These are phyloP conservation scores for Pseudomugil tenellus DNA, from an alignment of 2,797 vertebrate species.

Conservation along the genomic window DNA sequence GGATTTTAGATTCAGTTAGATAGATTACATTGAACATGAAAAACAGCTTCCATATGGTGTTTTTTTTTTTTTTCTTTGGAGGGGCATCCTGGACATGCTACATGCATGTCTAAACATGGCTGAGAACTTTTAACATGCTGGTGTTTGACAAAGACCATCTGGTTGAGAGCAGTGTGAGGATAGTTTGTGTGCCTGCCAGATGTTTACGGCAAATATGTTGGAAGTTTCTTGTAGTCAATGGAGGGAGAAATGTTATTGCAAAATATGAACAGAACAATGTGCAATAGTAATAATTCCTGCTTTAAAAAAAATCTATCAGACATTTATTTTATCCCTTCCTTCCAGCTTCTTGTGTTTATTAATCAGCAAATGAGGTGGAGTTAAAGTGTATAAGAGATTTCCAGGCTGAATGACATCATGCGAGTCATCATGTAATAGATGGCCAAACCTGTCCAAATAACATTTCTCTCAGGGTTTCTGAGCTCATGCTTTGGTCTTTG, in stretches of 20 bases:
- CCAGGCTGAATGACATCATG: not conserved
- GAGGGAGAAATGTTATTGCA: not conserved
- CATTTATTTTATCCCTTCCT: not conserved
- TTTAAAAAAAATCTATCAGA: not conserved
- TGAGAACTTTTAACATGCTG: conserved; percentile 18
- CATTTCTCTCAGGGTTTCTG: not conserved
- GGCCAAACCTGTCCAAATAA: not conserved
- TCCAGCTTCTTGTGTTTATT: not conserved
- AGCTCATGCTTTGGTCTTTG: not conserved
- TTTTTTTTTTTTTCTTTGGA: conserved; percentile 16
- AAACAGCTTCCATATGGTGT: conserved; percentile 45
- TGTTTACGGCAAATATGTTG: conserved; percentile 1
- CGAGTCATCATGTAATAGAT: not conserved
- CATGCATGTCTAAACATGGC: conserved; percentile 52
- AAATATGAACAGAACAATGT: not conserved
- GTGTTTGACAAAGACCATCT: conserved; percentile 53
- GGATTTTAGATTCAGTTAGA: conserved; percentile 24
- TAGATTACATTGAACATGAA: conserved; percentile 39
- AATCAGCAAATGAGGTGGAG: not conserved
- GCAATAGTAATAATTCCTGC: not conserved
- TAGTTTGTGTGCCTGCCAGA: conserved; percentile 9
- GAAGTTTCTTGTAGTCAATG: not conserved
- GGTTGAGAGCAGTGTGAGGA: conserved; percentile 3
- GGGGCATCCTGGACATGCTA: conserved; percentile 33
- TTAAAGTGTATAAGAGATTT: not conserved